These are phyloP conservation scores for Erethizon dorsatum DNA, from an alignment of 2,797 vertebrate genomes.

Conservation along the genomic window DNA sequence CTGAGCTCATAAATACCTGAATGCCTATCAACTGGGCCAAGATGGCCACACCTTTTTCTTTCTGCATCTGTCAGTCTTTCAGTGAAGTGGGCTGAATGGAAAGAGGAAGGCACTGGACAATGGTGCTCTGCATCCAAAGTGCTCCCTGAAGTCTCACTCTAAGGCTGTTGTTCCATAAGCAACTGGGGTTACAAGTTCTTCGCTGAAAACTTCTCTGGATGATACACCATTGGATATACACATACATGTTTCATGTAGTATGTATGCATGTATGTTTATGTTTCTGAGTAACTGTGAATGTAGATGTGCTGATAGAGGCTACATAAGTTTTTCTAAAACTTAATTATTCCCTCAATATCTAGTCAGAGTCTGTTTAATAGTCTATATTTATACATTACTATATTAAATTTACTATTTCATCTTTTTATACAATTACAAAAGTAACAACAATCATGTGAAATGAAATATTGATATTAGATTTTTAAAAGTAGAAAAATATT, in stretches of 20 bases:
- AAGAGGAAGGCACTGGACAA: not conserved
- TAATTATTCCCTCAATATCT: not conserved
- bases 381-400: not conserved
- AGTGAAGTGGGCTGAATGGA: not conserved
- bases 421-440: not conserved
- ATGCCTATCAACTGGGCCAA: not conserved
- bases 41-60: not conserved
- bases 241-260: not conserved
- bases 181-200: not conserved
- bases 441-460: not conserved
- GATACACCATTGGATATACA: not conserved
- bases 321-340: not conserved
- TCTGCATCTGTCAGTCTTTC: not conserved
- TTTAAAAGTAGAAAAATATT: not conserved
- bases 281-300: not conserved
- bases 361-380: not conserved
- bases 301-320: not conserved
- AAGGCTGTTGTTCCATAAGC: not conserved
- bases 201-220: not conserved
- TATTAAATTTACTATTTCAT: constrained; percentile 1
- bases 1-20: not conserved
- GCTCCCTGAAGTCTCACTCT: not conserved
- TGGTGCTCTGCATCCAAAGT: not conserved
- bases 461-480: not conserved
- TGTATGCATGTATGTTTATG: not conserved